Conservation (phyloP, 2,113 vertebrate species). For the Pagrus major region DNA sequence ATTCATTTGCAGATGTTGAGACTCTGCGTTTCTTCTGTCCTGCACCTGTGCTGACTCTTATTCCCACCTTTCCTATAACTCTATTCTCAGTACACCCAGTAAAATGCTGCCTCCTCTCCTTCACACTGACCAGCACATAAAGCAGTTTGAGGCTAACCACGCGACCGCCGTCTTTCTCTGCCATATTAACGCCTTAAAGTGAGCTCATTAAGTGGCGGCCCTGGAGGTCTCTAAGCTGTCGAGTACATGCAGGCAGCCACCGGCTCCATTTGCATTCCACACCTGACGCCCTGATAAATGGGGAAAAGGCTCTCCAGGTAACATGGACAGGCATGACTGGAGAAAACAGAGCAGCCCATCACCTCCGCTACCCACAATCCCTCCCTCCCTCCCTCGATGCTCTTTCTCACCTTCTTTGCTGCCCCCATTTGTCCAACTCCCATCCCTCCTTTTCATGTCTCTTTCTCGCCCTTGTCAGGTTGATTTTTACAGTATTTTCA, state of each 20-base stretch:
- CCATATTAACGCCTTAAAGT: conserved; percentile 53
- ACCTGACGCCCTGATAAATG: conserved; percentile 56
- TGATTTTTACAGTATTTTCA: neutral
- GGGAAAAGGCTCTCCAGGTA: conserved; percentile 56
- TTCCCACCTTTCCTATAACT: neutral
- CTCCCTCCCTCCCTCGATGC: neutral
- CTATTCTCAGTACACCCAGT: neutral
- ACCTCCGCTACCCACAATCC: conserved; percentile 4
- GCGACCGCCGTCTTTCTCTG: conserved; percentile 6
- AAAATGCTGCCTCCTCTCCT: neutral
- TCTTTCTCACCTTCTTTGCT: conserved; percentile 4
- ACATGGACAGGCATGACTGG: conserved; percentile 60
- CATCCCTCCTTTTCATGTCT: conserved; percentile 14
- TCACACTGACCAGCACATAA: neutral
- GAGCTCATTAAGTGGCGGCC: conserved; percentile 59
- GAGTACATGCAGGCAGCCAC: conserved; percentile 23
- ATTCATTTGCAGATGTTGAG: neutral
- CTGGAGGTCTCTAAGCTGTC: conserved; percentile 41
- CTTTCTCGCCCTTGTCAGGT: conserved; percentile 9
- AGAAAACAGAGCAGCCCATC: conserved; percentile 43
- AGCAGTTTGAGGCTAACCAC: conserved; percentile 44
- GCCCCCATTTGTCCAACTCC: conserved; percentile 3
- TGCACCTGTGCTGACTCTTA: neutral
- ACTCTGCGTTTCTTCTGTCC: neutral
- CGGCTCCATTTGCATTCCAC: conserved; percentile 57